These are phyloP conservation scores for Bucco capensis DNA, from an alignment of 2,113 vertebrate species.

Conservation along the genomic window DNA sequence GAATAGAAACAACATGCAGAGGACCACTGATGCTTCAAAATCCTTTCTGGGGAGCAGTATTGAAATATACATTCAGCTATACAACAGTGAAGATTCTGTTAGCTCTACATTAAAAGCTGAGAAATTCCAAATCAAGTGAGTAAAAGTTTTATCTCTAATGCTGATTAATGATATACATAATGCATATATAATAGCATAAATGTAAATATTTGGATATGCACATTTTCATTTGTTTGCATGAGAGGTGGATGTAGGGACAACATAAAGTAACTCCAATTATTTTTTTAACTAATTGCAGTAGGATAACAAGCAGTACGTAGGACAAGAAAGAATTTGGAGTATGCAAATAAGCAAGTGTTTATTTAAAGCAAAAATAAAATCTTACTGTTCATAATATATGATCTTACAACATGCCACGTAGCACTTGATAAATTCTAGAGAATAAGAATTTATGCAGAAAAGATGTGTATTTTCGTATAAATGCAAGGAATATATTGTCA, in stretches of 20 bases:
- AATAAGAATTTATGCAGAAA: constrained; percentile 1
- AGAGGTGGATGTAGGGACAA: background rate
- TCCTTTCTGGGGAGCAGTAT: background rate
- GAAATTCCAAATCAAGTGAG: background rate
- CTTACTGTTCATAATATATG: background rate
- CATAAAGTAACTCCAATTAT: background rate
- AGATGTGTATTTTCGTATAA: background rate
- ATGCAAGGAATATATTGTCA: background rate
- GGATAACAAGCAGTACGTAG: background rate
- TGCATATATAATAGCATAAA: background rate
- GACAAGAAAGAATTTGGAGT: background rate
- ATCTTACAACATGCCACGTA: background rate
- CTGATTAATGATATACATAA: background rate
- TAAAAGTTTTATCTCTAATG: background rate
- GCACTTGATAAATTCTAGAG: background rate
- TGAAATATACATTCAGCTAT: background rate
- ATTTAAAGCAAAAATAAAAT: background rate
- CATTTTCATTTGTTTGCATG: background rate
- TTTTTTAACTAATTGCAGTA: background rate
- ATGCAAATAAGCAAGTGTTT: background rate
- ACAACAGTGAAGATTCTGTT: background rate
- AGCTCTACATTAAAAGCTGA: background rate
- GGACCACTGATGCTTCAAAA: background rate
- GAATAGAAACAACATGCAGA: background rate
- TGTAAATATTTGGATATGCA: background rate